Evolutionary conservation across 2,113 vertebrate species (phyloP), one percentile per base, ranked within the genome.

Genomic region (Raja brachyura): DNA sequence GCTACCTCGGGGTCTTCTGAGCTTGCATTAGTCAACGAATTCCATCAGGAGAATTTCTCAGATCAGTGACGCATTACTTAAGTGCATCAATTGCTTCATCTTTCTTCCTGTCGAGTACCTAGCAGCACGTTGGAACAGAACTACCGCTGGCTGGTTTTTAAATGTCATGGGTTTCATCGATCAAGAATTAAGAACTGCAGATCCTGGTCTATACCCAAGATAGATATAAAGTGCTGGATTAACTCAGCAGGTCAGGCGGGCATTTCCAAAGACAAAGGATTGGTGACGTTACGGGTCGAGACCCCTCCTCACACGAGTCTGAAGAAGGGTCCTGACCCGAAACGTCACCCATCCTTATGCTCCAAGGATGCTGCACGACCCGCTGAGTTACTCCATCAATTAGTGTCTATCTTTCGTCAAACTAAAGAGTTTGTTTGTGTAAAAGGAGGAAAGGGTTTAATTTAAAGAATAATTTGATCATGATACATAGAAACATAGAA

Each of bases 31-130:
- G 59, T 31, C 59, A 88, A 88, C 61, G 59, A 18, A 1, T 16
- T 18, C 63, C n/a, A 31, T 88, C 83, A 63, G 83, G n/a, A 33
- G 83, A n/a, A 88, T 88, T 88, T 88, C 56, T 63, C 83, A 88
- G 59, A 4, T 66, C 83, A 66, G 28, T 66, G 83, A 66, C n/a
- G 83, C 83, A 88, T 66, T 61, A 88, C n/a, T 88, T 88, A 63
- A 63, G n/a, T 63, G 83, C 56, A 28, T 18, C 83, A 63, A 63
- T 66, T 88, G 59, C 59, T 66, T 88, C 83, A 88, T 88, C n/a
- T 33, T 88, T 66, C 83, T 88, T 88, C 83, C 83, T 66, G 83
- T 88, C 83, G 63, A 31, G 63, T 59, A 13, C 14, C 14, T 63
- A 88, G 59, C 5, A 88, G 83, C 28, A 63, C 63, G 59, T 88